Evolutionary conservation across 2,113 vertebrate genomes (phyloP), one percentile per base, ranked within the genome.

Genomic region (Cacatua alba): DNA sequence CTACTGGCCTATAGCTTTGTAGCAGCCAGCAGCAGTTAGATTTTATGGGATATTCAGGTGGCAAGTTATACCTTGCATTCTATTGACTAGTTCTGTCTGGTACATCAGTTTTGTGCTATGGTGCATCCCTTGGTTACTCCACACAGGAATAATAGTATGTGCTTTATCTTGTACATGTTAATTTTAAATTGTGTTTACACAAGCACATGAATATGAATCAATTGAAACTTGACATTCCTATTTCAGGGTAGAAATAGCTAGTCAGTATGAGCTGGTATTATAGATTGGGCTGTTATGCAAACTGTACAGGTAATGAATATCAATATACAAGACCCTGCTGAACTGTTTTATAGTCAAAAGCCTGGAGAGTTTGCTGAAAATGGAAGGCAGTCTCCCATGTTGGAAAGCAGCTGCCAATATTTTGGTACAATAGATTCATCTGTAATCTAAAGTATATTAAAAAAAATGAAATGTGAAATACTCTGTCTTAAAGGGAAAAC

Each of bases 351-450:
- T n/a, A 76, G 43, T 39, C 39, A 79, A 88, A 94, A 90, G 62
- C 70, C 39, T 17, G 59, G 53, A 74, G 65, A 53, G 39, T 72
- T 92, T 2, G 4, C 37, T 90, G 76, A 94, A 63, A 62, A 16
- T 5, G 77, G 57, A 92, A 97, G 78, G 65, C 91, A 92, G 75
- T 43, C 48, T 95, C 72, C 81, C 25, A 11, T 90, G 80, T 37
- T 94, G 86, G 82, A 90, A 97, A 82, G 86, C 91, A 96, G 83
- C 86, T 94, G 88, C 70, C 94, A 82, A 31, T 97, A 94, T 96
- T 97, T 96, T 97, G 95, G 91, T 96, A 90, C 88, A 97, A 96
- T 96, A 94, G 52, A 94, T 93, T 96, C 77, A 93, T 96, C 95
- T 95, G 88, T 97, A 95, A 96, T 93, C 92, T 87, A 82, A 94